Conservation (phyloP, 2,113 vertebrate species). For the Pituophis catenifer region DNA sequence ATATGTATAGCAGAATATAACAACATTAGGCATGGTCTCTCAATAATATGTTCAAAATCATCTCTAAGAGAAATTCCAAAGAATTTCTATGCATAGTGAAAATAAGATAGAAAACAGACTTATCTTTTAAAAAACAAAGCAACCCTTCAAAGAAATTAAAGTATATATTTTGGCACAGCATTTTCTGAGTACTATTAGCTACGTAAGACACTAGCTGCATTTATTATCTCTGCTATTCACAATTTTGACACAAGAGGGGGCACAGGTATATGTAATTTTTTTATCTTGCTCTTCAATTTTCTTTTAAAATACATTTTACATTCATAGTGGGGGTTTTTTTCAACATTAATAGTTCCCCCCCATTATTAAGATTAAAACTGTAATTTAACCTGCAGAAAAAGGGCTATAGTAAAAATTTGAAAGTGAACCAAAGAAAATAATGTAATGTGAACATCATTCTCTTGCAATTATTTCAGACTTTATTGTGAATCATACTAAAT, state of each 20-base stretch:
- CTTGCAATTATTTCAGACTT: background rate
- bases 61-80: background rate
- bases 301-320: background rate
- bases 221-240: constrained; percentile 2
- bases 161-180: background rate
- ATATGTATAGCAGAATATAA: background rate
- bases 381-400: background rate
- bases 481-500: background rate
- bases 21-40: background rate
- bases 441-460: background rate
- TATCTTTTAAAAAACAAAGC: background rate
- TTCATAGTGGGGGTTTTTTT: background rate
- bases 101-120: background rate
- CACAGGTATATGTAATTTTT: constrained; percentile 1
- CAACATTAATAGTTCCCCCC: background rate
- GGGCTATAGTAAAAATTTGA: background rate
- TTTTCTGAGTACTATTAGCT: background rate
- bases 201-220: background rate
- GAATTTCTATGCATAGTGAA: background rate
- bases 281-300: background rate
- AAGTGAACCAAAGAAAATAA: background rate
- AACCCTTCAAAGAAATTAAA: background rate
- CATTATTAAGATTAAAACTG: background rate
- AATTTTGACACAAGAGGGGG: constrained; percentile 57
- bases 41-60: background rate